Evolutionary conservation across 2,888 invertebrate genomes (phyloP).

Genomic region (Tetheella fluctuosa): DNA sequence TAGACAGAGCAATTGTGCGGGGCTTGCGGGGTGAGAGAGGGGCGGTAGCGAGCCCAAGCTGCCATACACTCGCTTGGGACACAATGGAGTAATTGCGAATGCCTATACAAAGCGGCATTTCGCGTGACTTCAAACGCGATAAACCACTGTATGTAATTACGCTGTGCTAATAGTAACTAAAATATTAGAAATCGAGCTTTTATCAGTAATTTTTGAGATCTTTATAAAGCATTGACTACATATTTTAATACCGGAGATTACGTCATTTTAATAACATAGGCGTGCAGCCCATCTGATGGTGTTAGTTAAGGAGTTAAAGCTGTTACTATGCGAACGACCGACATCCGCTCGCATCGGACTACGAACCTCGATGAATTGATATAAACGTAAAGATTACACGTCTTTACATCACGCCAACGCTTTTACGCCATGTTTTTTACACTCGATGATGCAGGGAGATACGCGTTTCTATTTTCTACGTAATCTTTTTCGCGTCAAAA

Average conservation of each 20-base stretch:
- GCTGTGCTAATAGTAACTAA: too few species aligned
- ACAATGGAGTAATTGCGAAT: too few species aligned
- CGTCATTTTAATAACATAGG: neutral
- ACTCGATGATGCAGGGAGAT: constrained; percentile 10
- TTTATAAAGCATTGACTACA: neutral
- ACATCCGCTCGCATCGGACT: neutral
- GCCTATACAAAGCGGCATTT: too few species aligned
- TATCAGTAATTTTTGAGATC: neutral
- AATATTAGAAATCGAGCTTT: neutral
- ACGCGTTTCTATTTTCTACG: constrained; percentile 32
- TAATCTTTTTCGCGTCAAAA: constrained; percentile 39
- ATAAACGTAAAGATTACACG: constrained; percentile 4
- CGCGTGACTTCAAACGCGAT: too few species aligned
- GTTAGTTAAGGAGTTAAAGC: constrained; percentile 5
- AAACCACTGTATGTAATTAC: too few species aligned
- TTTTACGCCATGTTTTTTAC: constrained; percentile 5
- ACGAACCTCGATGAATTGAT: neutral
- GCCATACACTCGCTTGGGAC: too few species aligned
- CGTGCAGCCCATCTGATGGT: constrained; percentile 6
- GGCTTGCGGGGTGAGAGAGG: too few species aligned
- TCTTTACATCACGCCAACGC: neutral
- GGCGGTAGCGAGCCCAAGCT: too few species aligned
- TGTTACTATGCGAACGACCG: constrained; percentile 8
- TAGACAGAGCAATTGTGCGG: too few species aligned
- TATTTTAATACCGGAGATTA: neutral